Conservation (phyloP, 2,888 invertebrate species). For the Drosophila nr. perissopoda region DNA sequence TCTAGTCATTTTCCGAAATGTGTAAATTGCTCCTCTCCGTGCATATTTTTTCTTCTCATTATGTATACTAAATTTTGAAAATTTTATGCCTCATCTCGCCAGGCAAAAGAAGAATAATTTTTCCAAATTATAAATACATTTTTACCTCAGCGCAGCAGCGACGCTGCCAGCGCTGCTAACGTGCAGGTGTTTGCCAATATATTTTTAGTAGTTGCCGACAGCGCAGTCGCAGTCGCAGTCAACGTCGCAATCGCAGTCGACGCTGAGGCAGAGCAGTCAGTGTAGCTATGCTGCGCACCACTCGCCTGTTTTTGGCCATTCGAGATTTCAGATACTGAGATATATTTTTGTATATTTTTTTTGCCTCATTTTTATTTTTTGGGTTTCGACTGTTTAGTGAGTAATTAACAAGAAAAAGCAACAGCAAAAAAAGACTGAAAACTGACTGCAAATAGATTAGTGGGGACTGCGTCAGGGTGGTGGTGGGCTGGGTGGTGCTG, state of each 20-base stretch:
- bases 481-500: neutral
- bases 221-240: slow-evolving; percentile 12
- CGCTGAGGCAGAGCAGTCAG: slow-evolving; percentile 14
- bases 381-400: slow-evolving; percentile 69
- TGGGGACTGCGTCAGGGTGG: neutral
- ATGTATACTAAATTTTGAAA: slow-evolving; percentile 25
- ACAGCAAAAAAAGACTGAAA: slow-evolving; percentile 11
- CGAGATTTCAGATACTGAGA: slow-evolving; percentile 31
- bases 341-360: slow-evolving; percentile 34
- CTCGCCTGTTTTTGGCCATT: slow-evolving; percentile 60
- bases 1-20: slow-evolving; percentile 62
- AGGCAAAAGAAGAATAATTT: slow-evolving; percentile 59
- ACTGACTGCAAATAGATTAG: slow-evolving; percentile 9
- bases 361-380: slow-evolving; percentile 6
- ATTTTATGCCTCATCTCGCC: slow-evolving; percentile 9
- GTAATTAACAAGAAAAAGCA: slow-evolving; percentile 70
- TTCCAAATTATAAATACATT: slow-evolving; percentile 78
- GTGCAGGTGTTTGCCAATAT: slow-evolving; percentile 72
- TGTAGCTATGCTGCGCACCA: slow-evolving; percentile 65
- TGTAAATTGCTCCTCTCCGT: slow-evolving; percentile 71
- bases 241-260: slow-evolving; percentile 7
- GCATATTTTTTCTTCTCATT: slow-evolving; percentile 33
- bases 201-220: slow-evolving; percentile 62
- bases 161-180: slow-evolving; percentile 38
- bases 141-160: slow-evolving; percentile 68